phyloP scores from a whole-genome alignment of 2,888 invertebrate genomes.

The Tholera decimalis region DNA sequence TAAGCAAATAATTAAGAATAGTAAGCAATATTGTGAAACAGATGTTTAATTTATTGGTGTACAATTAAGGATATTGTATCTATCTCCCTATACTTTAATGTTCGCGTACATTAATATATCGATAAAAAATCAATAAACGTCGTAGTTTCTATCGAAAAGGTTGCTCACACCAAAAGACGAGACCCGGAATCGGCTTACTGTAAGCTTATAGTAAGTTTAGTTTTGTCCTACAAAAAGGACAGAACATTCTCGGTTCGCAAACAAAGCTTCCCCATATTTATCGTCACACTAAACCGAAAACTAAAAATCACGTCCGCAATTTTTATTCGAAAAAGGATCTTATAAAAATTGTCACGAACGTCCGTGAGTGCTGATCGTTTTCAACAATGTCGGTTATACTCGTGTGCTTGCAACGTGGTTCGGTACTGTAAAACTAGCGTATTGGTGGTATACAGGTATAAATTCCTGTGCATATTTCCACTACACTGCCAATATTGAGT shows the following conservation, averaged over 20 bases:
- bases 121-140: neutral
- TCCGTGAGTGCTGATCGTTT: constrained; percentile 54
- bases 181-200: constrained; percentile 17
- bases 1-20: no score
- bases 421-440: constrained; percentile 25
- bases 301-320: constrained; percentile 36
- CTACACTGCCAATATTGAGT: neutral
- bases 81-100: no score
- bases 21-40: no score
- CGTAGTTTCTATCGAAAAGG: constrained; percentile 13
- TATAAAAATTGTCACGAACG: constrained; percentile 56
- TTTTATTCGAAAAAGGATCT: constrained; percentile 42
- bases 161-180: constrained; percentile 10
- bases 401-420: constrained; percentile 31
- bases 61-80: no score
- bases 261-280: constrained; percentile 33
- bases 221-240: constrained; percentile 28
- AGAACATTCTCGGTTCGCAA: constrained; percentile 5
- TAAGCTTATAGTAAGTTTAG: constrained; percentile 27
- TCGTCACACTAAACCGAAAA: constrained; percentile 17
- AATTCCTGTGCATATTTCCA: neutral
- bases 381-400: constrained; percentile 47
- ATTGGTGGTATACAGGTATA: neutral
- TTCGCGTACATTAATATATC: no score
- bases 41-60: no score